Evolutionary conservation across 2,888 invertebrate genomes (phyloP).

Genomic region (Cataglyphis rosenhaueri): DNA sequence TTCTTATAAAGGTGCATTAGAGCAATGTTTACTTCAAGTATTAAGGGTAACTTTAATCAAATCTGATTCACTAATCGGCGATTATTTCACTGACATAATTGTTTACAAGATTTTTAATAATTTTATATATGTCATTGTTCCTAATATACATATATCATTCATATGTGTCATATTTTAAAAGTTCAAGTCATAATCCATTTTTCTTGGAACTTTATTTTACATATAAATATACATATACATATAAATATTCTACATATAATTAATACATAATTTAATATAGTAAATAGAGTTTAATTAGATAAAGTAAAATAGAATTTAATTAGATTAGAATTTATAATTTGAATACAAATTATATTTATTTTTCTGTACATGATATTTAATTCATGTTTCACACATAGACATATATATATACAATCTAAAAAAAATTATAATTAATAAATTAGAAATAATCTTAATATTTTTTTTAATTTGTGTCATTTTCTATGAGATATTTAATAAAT

Average conservation of each 20-base stretch:
- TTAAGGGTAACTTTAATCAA: too few species aligned
- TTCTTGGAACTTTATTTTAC: background rate
- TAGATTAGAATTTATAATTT: background rate
- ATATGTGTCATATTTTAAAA: too few species aligned
- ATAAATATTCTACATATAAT: background rate
- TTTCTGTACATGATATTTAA: background rate
- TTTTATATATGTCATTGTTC: too few species aligned
- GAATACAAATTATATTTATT: background rate
- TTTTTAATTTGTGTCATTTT: background rate
- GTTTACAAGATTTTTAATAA: too few species aligned
- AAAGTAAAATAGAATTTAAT: background rate
- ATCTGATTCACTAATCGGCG: too few species aligned
- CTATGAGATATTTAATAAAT: background rate
- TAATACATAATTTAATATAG: background rate
- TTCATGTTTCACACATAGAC: background rate
- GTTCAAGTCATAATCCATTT: background rate
- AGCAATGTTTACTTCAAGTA: too few species aligned
- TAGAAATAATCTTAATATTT: background rate
- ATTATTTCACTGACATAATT: background rate
- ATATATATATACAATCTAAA: background rate
- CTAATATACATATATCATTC: too few species aligned
- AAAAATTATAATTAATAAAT: background rate
- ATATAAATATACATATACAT: background rate
- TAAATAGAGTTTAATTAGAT: background rate
- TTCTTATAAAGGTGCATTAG: background rate